A percentile compares a stretch with the other conserved stretches of the same genome.
Evolutionary conservation across 2,113 vertebrate species (phyloP).

Genomic region (Rhinolophus ferrumequinum): DNA sequence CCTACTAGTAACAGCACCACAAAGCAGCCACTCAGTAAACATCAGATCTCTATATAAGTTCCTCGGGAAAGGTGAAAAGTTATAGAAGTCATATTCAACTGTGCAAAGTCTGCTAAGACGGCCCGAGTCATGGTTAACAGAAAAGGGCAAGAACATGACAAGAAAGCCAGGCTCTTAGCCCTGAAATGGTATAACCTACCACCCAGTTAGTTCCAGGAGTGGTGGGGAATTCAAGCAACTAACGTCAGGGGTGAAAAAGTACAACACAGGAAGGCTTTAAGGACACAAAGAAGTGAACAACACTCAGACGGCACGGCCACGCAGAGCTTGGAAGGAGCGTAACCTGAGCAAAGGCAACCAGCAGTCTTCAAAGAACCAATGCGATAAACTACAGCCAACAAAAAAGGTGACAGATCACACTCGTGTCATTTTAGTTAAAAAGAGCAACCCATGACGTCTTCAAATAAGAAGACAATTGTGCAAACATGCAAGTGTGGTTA

Average conservation of each 20-base stretch:
- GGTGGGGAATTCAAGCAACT: background rate
- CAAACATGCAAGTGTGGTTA: background rate
- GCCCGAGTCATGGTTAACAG: background rate
- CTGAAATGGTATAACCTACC: background rate
- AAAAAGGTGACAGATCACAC: background rate
- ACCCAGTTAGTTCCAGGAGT: background rate
- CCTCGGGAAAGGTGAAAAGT: background rate
- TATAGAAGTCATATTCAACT: background rate
- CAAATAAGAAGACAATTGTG: background rate
- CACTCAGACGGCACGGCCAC: background rate
- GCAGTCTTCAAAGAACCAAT: background rate
- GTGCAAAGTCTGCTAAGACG: background rate
- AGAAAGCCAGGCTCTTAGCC: background rate
- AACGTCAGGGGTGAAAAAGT: background rate
- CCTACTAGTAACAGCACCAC: background rate
- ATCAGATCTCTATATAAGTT: background rate
- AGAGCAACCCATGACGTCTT: background rate
- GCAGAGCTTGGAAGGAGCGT: background rate
- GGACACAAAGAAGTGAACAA: background rate
- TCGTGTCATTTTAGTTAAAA: background rate
- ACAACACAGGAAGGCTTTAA: background rate
- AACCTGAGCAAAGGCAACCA: background rate
- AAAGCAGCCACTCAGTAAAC: background rate
- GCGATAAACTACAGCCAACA: background rate
- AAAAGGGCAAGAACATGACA: background rate